Percentiles rank a stretch among this genome's conserved stretches.
Conservation (phyloP, 2,113 vertebrate genomes). For the Ammospiza nelsoni region DNA sequence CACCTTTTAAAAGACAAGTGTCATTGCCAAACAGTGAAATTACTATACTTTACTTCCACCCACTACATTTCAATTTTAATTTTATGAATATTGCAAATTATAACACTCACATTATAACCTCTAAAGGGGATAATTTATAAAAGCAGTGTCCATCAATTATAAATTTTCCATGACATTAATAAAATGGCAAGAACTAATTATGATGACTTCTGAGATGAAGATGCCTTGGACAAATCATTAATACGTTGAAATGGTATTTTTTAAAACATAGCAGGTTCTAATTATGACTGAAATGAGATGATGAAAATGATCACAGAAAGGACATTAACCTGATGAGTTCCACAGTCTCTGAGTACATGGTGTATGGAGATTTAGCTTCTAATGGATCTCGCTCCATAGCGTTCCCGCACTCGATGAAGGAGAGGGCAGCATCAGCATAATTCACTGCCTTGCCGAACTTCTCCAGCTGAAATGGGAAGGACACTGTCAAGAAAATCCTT, state of each 20-base stretch:
- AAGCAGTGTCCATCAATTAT: constrained; percentile 81
- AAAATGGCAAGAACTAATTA: constrained; percentile 84
- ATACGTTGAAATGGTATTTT: constrained; percentile 75
- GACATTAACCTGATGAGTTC: constrained; percentile 94
- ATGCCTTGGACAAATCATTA: constrained; percentile 78
- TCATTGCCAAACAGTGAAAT: constrained; percentile 71
- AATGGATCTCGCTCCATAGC: constrained; percentile 97
- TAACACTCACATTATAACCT: constrained; percentile 77
- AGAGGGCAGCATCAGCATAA: constrained; percentile 95
- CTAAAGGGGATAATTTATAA: constrained; percentile 79
- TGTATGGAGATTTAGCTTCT: constrained; percentile 97
- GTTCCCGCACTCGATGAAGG: constrained; percentile 97
- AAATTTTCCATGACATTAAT: constrained; percentile 82
- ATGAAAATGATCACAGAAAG: constrained; percentile 73
- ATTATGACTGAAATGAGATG: constrained; percentile 75
- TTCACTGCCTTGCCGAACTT: constrained; percentile 98
- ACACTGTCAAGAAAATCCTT: constrained; percentile 10
- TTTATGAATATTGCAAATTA: constrained; percentile 82
- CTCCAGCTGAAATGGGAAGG: constrained; percentile 85
- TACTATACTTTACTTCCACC: constrained; percentile 74
- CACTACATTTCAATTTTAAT: constrained; percentile 78
- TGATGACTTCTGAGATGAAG: constrained; percentile 78
- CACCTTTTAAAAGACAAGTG: constrained; percentile 73
- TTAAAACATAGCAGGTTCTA: constrained; percentile 75
- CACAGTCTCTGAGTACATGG: constrained; percentile 98